Percentiles rank a stretch among this genome's conserved stretches.
Conservation (phyloP, 2,113 vertebrate genomes). For the Dromas ardeola region DNA sequence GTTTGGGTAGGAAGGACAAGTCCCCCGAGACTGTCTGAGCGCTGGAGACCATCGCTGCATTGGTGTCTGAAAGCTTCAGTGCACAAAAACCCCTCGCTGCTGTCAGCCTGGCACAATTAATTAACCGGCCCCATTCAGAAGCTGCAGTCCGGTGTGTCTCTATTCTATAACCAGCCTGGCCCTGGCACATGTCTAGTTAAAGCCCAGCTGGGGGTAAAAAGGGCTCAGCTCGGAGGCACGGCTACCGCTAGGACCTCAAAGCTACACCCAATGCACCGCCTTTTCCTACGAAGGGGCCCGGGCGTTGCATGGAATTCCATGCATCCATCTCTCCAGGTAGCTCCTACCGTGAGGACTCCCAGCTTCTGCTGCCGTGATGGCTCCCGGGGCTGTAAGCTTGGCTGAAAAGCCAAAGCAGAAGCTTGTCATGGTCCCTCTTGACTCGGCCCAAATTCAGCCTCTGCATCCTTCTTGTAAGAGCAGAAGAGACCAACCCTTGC, state of each 20-base stretch:
- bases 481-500: background rate
- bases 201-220: background rate
- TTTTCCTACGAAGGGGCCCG: background rate
- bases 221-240: accelerated
- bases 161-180: background rate
- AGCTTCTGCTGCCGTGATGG: background rate
- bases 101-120: constrained; percentile 31
- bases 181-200: background rate
- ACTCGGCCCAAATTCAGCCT: background rate
- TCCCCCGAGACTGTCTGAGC: constrained; percentile 4
- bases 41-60: constrained; percentile 49
- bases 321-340: background rate
- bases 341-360: background rate
- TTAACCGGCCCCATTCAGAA: background rate
- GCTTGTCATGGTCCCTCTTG: background rate
- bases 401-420: background rate
- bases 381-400: background rate
- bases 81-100: background rate
- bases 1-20: constrained; percentile 13
- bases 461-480: background rate
- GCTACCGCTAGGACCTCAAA: background rate
- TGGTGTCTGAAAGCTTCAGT: constrained; percentile 14
- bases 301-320: background rate
- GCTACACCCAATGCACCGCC: background rate
- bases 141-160: background rate